phyloP scores from a whole-genome alignment of 2,113 vertebrate genomes.

The Cyrtonyx montezumae region DNA sequence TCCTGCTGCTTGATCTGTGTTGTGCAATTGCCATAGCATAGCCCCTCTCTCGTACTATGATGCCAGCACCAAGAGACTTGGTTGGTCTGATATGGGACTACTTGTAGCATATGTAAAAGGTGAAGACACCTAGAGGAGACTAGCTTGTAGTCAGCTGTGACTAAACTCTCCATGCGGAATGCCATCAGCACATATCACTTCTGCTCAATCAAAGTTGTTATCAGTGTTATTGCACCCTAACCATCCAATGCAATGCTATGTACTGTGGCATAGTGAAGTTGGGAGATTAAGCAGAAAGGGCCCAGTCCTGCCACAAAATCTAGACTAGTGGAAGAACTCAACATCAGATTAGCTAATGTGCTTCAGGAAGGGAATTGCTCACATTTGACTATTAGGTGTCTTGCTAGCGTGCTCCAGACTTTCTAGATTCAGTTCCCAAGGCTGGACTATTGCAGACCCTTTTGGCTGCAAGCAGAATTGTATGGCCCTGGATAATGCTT shows the following conservation, averaged over 20 bases:
- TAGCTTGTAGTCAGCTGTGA: neutral
- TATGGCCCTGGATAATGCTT: neutral
- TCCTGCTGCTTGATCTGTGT: neutral
- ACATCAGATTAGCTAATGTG: neutral
- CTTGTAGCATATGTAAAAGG: neutral
- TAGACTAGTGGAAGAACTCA: neutral
- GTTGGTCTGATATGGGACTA: neutral
- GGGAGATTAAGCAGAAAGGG: neutral
- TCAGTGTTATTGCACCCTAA: neutral
- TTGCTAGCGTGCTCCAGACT: neutral
- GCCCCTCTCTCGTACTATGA: neutral
- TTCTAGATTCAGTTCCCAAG: neutral
- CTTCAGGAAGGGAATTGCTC: neutral
- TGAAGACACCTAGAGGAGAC: neutral
- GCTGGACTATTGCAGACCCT: neutral
- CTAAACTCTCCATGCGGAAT: fast-evolving
- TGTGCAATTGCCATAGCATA: neutral
- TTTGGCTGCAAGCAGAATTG: neutral
- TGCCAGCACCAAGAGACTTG: neutral
- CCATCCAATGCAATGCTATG: fast-evolving
- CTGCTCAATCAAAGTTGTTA: neutral
- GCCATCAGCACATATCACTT: neutral
- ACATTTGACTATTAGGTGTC: fast-evolving
- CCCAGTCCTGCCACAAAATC: neutral
- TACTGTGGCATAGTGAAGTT: neutral